These are phyloP conservation scores for Mamestra configurata DNA, from an alignment of 1,140 invertebrate species.

Conservation along the genomic window DNA sequence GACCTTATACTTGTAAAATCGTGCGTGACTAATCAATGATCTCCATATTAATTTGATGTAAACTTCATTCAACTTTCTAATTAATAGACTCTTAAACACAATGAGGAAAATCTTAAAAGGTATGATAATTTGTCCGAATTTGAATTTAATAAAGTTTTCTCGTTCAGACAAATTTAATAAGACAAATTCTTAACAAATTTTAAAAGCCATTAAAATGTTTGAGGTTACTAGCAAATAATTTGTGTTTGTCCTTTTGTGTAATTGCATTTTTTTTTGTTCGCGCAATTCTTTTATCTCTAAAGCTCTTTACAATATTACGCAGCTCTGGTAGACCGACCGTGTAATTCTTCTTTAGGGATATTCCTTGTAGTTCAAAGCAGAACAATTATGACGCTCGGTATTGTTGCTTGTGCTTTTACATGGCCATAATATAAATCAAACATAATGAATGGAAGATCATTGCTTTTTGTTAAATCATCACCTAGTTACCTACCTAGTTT, in stretches of 20 bases:
- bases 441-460: no score
- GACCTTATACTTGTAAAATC: background rate
- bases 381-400: constrained; percentile 4
- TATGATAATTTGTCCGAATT: constrained; percentile 42
- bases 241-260: constrained; percentile 37
- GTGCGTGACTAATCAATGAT: background rate
- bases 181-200: constrained; percentile 15
- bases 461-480: no score
- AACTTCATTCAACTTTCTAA: constrained; percentile 23
- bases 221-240: constrained; percentile 24
- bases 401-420: background rate
- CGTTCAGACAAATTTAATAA: background rate
- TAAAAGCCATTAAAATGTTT: constrained; percentile 40
- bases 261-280: constrained; percentile 32
- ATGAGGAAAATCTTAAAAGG: constrained; percentile 28
- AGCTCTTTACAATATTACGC: constrained; percentile 20
- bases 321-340: background rate
- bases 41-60: background rate
- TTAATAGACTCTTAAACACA: constrained; percentile 30
- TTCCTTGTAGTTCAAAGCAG: constrained; percentile 5
- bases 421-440: no score
- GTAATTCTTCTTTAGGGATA: constrained; percentile 4
- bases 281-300: constrained; percentile 31
- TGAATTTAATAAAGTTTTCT: constrained; percentile 37
- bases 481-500: no score